Evolutionary conservation across 2,888 invertebrate genomes (phyloP), one percentile per base, ranked within the genome.

Genomic region (Mythimna vitellina): DNA sequence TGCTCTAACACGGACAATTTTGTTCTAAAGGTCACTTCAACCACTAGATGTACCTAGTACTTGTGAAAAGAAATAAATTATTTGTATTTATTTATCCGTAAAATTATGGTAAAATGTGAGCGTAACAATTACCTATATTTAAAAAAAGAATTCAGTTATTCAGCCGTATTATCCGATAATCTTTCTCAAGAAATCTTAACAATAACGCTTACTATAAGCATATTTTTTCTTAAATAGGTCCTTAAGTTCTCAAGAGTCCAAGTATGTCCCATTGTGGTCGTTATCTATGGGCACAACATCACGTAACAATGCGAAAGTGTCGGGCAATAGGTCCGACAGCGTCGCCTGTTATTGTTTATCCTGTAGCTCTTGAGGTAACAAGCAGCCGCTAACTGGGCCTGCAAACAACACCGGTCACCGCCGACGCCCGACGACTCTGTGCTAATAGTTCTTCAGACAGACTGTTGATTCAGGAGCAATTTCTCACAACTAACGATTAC

Each of bases 291-390:
- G 75, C 86, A 90, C 87, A 78, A 51, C 65, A 82, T 69, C 73
- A 78, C 81, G 78, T 83, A 89, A 89, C 91, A 91, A 91, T 92
- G 95, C 95, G 85, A 95, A 95, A 93, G 89, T 88, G 75, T 66
- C 76, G 66, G 60, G 89, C 87, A 86, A 90, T 90, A 88, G 89
- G 83, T 86, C 89, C 90, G 92, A 92, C 89, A 71, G 60, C 66
- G 73, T 72, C 74, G 65, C 53, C 68, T 73, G 73, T 73, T 86
- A 90, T 89, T 92, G 91, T 93, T 92, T 91, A 89, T 89, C 85
- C 83, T 85, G 85, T 87, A 89, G 88, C 91, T 91, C 92, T 92
- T 90, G 90, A 93, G 87, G 90, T 94, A 93, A 92, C 95, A 91
- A 92, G 92, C 88, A 88, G 86, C 87, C 86, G 94, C 93, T 95